Percentiles rank a stretch among this genome's conserved stretches.
Evolutionary conservation across 2,113 vertebrate species (phyloP).

Genomic region (Zootoca vivipara): DNA sequence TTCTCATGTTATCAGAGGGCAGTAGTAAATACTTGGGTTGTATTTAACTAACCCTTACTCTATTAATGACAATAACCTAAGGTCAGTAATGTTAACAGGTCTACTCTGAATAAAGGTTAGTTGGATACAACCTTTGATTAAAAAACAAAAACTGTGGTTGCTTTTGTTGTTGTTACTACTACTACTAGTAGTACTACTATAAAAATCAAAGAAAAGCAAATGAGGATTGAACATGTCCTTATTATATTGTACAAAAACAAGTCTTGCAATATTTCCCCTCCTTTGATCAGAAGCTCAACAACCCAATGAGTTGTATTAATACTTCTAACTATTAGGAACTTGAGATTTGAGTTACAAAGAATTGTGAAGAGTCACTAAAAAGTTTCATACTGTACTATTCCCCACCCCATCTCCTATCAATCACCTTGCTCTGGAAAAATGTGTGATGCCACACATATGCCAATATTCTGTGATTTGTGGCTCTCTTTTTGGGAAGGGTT

Average conservation of each 20-base stretch:
- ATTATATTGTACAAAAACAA: background rate
- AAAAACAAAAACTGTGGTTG: background rate
- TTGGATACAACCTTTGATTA: background rate
- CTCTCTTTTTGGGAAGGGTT: background rate
- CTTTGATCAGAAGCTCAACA: background rate
- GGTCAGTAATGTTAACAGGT: no score
- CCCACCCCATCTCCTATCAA: background rate
- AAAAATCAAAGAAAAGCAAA: slow-evolving; percentile 11
- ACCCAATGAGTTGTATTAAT: background rate
- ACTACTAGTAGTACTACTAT: no score
- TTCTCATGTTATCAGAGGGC: background rate
- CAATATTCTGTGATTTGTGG: background rate
- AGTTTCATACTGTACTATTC: background rate
- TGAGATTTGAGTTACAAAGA: background rate
- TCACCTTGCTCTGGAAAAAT: background rate
- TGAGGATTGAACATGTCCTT: slow-evolving; percentile 5
- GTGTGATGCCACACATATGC: slow-evolving; percentile 12
- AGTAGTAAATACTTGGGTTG: no score
- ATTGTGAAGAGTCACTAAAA: background rate
- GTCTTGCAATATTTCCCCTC: slow-evolving; percentile 16
- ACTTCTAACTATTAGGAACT: background rate
- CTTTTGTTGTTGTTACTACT: background rate
- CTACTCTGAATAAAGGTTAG: no score
- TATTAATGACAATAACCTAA: no score
- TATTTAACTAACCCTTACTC: no score